Evolutionary conservation across 1,140 invertebrate species (phyloP), one percentile per base, ranked within the genome.

Genomic region (Heliconius nattereri): DNA sequence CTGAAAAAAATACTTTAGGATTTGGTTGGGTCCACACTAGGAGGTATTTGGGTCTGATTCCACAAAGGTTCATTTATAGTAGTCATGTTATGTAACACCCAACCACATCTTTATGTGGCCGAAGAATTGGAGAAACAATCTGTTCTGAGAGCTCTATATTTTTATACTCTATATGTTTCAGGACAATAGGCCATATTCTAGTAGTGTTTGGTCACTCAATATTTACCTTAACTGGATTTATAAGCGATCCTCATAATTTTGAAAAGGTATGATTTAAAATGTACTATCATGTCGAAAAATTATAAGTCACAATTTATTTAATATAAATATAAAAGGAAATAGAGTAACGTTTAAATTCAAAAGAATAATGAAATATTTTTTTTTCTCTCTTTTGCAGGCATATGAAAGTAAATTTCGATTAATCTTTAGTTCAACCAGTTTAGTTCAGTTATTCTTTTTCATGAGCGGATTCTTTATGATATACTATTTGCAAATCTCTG

Each of bases 381-480:
- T 45, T 16, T 45, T 45, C 0, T 45, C 40, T 5, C 40, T 16
- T 66, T 26, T 66, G 3, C 60, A 66, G 60, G 60, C 26, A n/a
- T 66, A 66, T 26, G 60, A 66, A 13, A 66, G 60, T 66, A 66
- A 66, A 26, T 26, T 66, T 26, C 57, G 57, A 26, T 26, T 71
- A 19, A 26, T 78, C 3, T 78, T 78, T 2, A 76, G 77, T 37
- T 92, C 94, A 5, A 85, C 81, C 26, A 83, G 86, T 7, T 71
- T 92, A 6, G 89, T 95, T 11, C 94, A 94, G 82, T 90, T 91
- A 26, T 95, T 94, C 82, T 94, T 95, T 78, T 81, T 91, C 0
- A 90, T 95, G 45, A 92, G 92, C 26, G 90, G 90, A 0, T 92
- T 95, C 73, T 72, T 95, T 8, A 81, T 95, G 32, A 86, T 91